Conservation (phyloP, 2,797 vertebrate genomes). For the Tragelaphus eurycerus region DNA sequence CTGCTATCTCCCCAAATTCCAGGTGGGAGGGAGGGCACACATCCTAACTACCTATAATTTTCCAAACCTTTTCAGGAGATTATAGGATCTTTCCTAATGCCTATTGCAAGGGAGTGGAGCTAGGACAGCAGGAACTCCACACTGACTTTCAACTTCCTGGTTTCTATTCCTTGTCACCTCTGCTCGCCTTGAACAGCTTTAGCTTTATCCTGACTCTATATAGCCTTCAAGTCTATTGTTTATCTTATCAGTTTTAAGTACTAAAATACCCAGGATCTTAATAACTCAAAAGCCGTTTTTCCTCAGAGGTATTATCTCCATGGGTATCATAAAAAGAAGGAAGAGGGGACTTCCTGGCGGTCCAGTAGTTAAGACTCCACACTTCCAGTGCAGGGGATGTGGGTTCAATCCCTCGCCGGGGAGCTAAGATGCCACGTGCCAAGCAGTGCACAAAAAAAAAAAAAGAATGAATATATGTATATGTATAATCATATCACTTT, state of each 20-base stretch:
- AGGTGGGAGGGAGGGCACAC: neutral
- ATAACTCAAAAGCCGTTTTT: neutral
- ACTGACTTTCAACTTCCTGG: neutral
- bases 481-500: neutral
- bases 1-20: neutral
- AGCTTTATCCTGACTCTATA: neutral
- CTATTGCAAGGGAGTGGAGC: neutral
- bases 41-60: neutral
- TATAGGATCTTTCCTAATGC: neutral
- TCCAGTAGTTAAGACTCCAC: neutral
- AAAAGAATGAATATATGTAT: neutral
- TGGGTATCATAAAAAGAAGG: neutral
- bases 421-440: neutral
- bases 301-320: neutral
- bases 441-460: neutral
- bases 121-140: neutral
- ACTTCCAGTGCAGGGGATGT: neutral
- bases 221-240: neutral
- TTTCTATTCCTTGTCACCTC: neutral
- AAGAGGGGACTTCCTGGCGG: neutral
- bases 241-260: neutral
- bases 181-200: neutral
- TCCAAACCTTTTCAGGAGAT: neutral
- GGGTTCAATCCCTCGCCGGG: accelerated
- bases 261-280: neutral